Base-by-base conservation (phyloP, 2,888 invertebrate species). In the Rhagonycha lutea region DNA sequence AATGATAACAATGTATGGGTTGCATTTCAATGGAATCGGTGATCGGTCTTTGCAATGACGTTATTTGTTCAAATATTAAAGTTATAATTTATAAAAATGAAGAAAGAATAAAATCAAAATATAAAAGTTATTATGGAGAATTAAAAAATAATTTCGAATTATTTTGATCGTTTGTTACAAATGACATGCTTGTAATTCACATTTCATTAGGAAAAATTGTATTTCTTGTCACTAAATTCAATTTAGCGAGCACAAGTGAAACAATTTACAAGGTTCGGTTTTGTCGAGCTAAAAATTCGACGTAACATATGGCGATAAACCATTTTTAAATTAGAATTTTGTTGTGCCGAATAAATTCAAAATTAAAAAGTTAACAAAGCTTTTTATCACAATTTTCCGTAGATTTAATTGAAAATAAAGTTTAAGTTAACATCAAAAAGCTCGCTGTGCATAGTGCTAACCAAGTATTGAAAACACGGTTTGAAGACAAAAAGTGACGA, bases 11-110 rank as follows among this genome's bases (percentile, higher is more conserved):
- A 85, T 85, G 78, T 78, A 67, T 73, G 78, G 80, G 78, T 79
- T 80, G 79, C 78, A 76, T 80, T 83, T 81, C 81, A 80, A 82
- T 81, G 83, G 83, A 85, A 85, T 85, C 80, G 84, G 85, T 84
- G 85, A 86, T 86, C 86, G 83, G 84, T 86, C 85, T 84, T 79
- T 67, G 71, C 78, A 81, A 82, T 85, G 86, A 85, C 86, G 82
- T 82, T 82, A 82, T 69, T 77, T 77, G 74, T 77, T 77, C 60
- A 62, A 71, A 65, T 65, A n/a, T 74, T 32, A 47, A 32, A 9
- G 23, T 62, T 74, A 24, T 71, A 24, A 61, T 24, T 74, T 23
- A 24, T 5, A 18, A n/a, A 9, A 18, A 18, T 7, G n/a, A 47
- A 12, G n/a, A 47, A 47, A n/a, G n/a, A 47, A 47, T n/a, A 4